Evolutionary conservation across 2,113 vertebrate species (phyloP), one percentile per base, ranked within the genome.

Genomic region (Tautogolabrus adspersus): DNA sequence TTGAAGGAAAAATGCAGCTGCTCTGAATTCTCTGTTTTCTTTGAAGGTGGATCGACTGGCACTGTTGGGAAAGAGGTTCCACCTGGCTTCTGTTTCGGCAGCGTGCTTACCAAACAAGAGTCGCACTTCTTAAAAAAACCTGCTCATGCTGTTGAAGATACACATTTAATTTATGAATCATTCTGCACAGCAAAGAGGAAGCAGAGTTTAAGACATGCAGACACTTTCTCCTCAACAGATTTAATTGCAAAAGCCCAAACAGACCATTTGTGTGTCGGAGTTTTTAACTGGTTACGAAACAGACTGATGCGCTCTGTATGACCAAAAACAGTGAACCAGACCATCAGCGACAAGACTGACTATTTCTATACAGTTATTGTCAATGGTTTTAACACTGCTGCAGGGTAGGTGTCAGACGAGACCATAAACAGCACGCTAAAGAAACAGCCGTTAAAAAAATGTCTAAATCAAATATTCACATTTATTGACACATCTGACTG

Each of bases 11-110:
- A 66, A 46, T 52, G 68, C 72, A 82, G 70, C 49, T 59, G 59
- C 61, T 87, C 23, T 69, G 16, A 66, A 44, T 89, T 65, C 19
- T 65, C 34, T 78, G 3, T 49, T 60, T 52, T 59, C 49, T 61
- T 76, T 77, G 56, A 81, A 72, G 76, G 51, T 63, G 18, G 64
- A 34, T 59, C 34, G 47, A 62, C 49, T 46, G 55, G 18, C 67
- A 57, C 8, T 26, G 54, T 51, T 75, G 42, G 26, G 38, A 66
- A 42, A 70, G 34, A 77, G 75, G 21, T 51, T 55, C 64, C 57
- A 73, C 77, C 59, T 85, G 75, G 47, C 46, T 63, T 19, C n/a
- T 51, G 13, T 69, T 71, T 38, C 6, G 34, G 22, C 21, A 10
- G 38, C 8, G 21, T 42, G 18, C 22, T 59, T 62, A 22, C 5